phyloP scores from a whole-genome alignment of 2,888 invertebrate genomes.

The Harpalus rubripes region DNA sequence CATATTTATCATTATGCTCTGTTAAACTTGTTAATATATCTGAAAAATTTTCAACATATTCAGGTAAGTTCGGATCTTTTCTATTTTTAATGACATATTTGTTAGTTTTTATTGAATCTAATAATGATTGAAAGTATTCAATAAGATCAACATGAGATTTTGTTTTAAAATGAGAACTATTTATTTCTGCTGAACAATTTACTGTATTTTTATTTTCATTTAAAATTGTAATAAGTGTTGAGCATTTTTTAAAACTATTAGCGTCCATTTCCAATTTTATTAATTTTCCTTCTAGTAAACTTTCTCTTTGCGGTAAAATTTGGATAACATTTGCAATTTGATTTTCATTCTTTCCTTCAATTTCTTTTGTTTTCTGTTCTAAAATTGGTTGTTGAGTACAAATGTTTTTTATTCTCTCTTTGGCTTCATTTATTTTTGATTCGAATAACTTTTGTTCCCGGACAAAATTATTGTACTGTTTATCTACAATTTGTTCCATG shows the following conservation, averaged over 20 bases:
- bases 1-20: conserved; percentile 56
- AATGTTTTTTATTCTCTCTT: conserved; percentile 69
- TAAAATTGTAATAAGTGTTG: conserved; percentile 70
- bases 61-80: conserved; percentile 39
- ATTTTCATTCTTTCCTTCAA: conserved; percentile 66
- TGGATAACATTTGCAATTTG: conserved; percentile 31
- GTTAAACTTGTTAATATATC: conserved; percentile 32
- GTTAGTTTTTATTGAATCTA: conserved; percentile 47
- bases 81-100: conserved; percentile 44
- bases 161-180: conserved; percentile 3
- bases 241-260: conserved; percentile 69
- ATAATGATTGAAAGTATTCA: conserved; percentile 45
- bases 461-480: conserved; percentile 69
- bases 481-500: conserved; percentile 69
- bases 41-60: conserved; percentile 33
- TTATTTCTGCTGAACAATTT: conserved; percentile 27
- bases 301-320: conserved; percentile 38
- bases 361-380: conserved; percentile 66
- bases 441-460: conserved; percentile 69
- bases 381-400: conserved; percentile 68
- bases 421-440: conserved; percentile 65
- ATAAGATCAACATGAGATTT: conserved; percentile 44
- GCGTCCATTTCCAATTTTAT: conserved; percentile 65
- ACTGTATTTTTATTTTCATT: conserved; percentile 62
- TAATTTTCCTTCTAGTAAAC: conserved; percentile 59